Evolutionary conservation across 2,113 vertebrate genomes (phyloP), one percentile per base, ranked within the genome.

Genomic region (Catharus minimus): DNA sequence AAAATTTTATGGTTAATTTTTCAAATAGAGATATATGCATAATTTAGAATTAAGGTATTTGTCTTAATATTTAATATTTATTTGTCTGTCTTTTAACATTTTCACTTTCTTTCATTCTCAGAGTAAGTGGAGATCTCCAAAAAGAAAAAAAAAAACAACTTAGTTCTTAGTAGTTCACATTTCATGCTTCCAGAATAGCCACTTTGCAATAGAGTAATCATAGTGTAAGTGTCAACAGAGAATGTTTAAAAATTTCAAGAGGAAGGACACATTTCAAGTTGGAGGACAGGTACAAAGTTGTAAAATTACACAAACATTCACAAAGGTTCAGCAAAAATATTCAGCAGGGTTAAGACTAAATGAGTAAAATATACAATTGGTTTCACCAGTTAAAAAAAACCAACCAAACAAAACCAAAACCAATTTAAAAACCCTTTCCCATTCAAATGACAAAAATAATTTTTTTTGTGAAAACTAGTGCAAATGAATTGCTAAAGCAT

Each of bases 341-440:
- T 7, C 60, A 46, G 1, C 10, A 36, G 3, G 26, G 8, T 26
- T 39, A 13, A 74, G 68, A 69, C 71, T 30, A 62, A 53, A 33
- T 14, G 7, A 23, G 2, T 64, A 24, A 80, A 80, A 46, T 3
- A 46, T 26, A 12, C 9, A 69, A 46, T n/a, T 33, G 15, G 5
- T 65, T 74, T 74, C 23, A 73, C 2, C 1, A 1, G 2, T n/a
- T 41, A 4, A 53, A 65, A 61, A 38, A n/a, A 30, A 46, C 33
- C 18, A 6, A 23, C 23, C 22, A 47, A 47, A 23, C 4, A 13
- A 66, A 43, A 49, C 10, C 13, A 44, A 53, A n/a, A 13, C 6
- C 8, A 41, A 32, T 22, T 5, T 43, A 4, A 10, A 61, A 46
- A 20, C 0, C 0, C 0, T 20, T 47, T 90, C 28, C 22, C 9